Conservation (phyloP, 1,140 invertebrate genomes). For the Zaprionus ghesquierei region DNA sequence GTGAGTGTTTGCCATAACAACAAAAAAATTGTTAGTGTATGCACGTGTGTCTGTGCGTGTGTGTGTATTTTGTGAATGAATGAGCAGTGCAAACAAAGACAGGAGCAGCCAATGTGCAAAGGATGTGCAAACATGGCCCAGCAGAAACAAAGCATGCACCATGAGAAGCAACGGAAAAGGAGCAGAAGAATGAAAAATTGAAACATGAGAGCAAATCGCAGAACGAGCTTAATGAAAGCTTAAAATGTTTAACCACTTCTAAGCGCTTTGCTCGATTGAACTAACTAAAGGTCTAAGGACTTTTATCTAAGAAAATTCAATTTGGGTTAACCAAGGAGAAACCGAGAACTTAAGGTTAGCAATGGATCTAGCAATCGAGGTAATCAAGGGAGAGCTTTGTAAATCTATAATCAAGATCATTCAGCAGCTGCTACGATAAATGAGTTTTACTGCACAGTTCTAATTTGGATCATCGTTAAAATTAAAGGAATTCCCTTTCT, state of each 20-base stretch:
- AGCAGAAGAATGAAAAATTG: conserved; percentile 52
- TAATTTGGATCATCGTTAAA: no score
- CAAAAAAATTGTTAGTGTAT: conserved; percentile 27
- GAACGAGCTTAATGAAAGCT: conserved; percentile 15
- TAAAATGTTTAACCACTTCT: not conserved
- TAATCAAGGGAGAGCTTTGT: no score
- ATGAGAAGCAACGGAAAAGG: not conserved
- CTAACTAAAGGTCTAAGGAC: no score
- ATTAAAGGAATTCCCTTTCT: no score
- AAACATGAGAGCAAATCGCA: conserved; percentile 17
- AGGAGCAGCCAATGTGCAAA: conserved; percentile 69
- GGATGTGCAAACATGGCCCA: conserved; percentile 65
- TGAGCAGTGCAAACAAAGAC: conserved; percentile 73
- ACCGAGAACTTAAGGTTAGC: no score
- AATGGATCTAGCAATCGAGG: no score
- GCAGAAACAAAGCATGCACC: conserved; percentile 43
- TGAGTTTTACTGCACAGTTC: no score
- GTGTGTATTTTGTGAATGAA: conserved; percentile 66
- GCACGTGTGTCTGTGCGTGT: conserved; percentile 4
- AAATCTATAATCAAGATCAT: no score
- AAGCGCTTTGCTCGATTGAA: not conserved
- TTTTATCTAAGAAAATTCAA: no score
- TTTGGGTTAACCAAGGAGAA: no score
- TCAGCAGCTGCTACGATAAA: no score
- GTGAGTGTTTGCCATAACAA: conserved; percentile 42